A percentile compares a stretch with the other conserved stretches of the same genome.
Conservation (phyloP, 2,113 vertebrate genomes). For the Nesoenas mayeri region DNA sequence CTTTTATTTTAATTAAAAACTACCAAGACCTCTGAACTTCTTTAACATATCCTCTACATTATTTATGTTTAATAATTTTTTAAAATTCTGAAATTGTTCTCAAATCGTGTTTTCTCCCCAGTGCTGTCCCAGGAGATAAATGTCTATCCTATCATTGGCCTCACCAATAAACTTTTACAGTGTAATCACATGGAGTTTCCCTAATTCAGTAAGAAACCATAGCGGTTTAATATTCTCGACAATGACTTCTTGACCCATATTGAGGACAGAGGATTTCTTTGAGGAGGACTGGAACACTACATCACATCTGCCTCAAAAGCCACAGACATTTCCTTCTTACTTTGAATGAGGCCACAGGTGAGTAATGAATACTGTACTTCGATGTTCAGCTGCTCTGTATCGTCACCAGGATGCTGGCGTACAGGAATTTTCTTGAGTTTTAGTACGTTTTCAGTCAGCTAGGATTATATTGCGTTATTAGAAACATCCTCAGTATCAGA, state of each 20-base stretch:
- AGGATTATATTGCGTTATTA: background rate
- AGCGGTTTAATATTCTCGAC: slow-evolving; percentile 73
- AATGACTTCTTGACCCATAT: slow-evolving; percentile 73
- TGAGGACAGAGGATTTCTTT: slow-evolving; percentile 35
- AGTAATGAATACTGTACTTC: slow-evolving; percentile 24
- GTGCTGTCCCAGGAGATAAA: background rate
- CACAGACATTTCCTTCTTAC: slow-evolving; percentile 74
- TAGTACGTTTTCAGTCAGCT: background rate
- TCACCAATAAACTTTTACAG: background rate
- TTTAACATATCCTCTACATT: background rate
- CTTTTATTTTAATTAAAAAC: background rate
- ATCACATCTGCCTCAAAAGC: slow-evolving; percentile 70
- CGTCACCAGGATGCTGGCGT: background rate
- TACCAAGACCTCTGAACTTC: background rate
- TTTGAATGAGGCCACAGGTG: slow-evolving; percentile 55
- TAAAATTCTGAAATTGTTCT: background rate
- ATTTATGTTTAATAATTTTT: background rate
- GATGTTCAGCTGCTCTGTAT: background rate
- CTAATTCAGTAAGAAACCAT: background rate
- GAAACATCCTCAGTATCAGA: background rate
- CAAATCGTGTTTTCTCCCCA: background rate
- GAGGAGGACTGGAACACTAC: slow-evolving; percentile 62
- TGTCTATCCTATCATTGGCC: background rate
- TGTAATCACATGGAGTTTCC: slow-evolving; percentile 41
- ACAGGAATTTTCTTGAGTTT: background rate